These are phyloP conservation scores for Tachina fera DNA, from an alignment of 2,888 invertebrate species.

Conservation along the genomic window DNA sequence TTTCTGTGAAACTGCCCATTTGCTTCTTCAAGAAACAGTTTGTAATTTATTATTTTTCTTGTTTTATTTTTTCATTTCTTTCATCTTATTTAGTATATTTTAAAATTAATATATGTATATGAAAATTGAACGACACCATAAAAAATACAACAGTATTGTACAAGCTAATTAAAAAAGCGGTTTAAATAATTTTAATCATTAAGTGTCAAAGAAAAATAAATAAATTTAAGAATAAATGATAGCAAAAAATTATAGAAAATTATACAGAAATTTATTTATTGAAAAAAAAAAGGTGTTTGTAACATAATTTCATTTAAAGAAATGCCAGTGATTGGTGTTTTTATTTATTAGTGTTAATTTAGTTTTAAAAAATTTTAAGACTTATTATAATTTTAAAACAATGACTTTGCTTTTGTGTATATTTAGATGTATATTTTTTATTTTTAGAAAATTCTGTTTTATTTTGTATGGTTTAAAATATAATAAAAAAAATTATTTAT, in stretches of 20 bases:
- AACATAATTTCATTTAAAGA: constrained; percentile 40
- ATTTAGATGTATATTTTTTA: constrained; percentile 58
- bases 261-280: constrained; percentile 38
- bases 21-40: constrained; percentile 69
- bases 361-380: constrained; percentile 52
- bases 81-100: constrained; percentile 58
- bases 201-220: constrained; percentile 62
- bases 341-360: constrained; percentile 43
- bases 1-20: no score
- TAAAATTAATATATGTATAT: constrained; percentile 25
- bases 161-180: constrained; percentile 48
- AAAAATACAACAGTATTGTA: constrained; percentile 69
- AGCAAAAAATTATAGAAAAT: constrained; percentile 65
- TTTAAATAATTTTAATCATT: constrained; percentile 50
- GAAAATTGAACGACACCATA: constrained; percentile 66
- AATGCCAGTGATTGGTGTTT: constrained; percentile 38
- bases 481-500: constrained; percentile 38
- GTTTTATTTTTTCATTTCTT: neutral
- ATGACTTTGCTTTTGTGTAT: constrained; percentile 54
- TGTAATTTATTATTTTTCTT: constrained; percentile 73
- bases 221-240: constrained; percentile 39
- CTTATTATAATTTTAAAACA: constrained; percentile 41
- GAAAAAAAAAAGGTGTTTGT: constrained; percentile 55
- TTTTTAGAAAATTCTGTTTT: constrained; percentile 39
- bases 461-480: constrained; percentile 29